A percentile compares a stretch with the other conserved stretches of the same genome.
Evolutionary conservation across 2,888 invertebrate species (phyloP).

Genomic region (Lepidocyrtinus sp.): DNA sequence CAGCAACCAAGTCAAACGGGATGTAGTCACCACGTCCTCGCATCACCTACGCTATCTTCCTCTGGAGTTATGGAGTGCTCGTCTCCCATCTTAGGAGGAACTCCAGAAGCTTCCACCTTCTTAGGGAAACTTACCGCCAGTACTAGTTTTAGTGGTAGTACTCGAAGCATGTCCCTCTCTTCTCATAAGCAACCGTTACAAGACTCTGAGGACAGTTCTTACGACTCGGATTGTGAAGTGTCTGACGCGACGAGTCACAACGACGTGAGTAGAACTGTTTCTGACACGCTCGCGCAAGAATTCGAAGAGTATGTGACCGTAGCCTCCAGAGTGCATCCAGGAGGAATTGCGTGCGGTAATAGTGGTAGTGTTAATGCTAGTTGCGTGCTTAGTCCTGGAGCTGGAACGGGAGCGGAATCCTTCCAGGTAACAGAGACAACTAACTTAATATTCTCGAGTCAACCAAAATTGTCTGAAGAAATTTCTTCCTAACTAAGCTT

Average conservation of each 20-base stretch:
- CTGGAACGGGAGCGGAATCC: conserved; percentile 24
- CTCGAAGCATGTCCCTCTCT: conserved; percentile 23
- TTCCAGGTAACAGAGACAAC: too few relatives aligned
- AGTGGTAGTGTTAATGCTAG: conserved; percentile 6
- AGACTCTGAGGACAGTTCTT: conserved; percentile 83
- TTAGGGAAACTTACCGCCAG: conserved; percentile 44
- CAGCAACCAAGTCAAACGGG: conserved; percentile 21
- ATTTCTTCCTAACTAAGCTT: not conserved
- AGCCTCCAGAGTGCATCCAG: conserved; percentile 43
- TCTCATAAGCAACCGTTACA: conserved; percentile 63
- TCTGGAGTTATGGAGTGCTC: conserved; percentile 20
- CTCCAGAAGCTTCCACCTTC: conserved; percentile 22
- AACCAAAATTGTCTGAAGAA: not conserved
- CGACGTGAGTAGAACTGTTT: conserved; percentile 85
- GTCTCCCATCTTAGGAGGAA: conserved; percentile 42
- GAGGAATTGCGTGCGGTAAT: too few relatives aligned
- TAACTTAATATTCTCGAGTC: too few relatives aligned
- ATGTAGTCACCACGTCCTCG: conserved; percentile 33
- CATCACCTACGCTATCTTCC: conserved; percentile 41
- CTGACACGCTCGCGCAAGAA: conserved; percentile 88
- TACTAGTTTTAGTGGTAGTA: conserved; percentile 47
- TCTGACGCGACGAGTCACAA: conserved; percentile 80
- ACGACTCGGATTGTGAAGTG: conserved; percentile 81
- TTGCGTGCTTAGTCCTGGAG: conserved; percentile 17
- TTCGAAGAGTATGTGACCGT: conserved; percentile 85